These are phyloP conservation scores for Channa striata DNA, from an alignment of 2,797 vertebrate genomes.

Conservation along the genomic window DNA sequence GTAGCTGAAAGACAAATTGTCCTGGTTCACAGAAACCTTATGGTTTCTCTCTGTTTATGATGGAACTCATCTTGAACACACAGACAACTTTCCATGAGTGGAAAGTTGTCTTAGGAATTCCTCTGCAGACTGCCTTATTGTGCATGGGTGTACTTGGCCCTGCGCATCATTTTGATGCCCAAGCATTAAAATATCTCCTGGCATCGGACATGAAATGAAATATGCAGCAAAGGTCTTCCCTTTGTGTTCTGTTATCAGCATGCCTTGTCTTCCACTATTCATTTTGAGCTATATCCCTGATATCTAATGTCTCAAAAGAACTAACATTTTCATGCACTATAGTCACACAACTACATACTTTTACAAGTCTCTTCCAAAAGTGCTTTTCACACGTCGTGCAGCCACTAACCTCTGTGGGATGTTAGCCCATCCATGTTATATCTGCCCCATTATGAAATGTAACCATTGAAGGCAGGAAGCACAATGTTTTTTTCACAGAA, in stretches of 20 bases:
- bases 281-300: neutral
- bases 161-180: neutral
- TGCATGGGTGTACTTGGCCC: neutral
- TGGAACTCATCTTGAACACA: neutral
- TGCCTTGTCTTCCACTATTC: neutral
- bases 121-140: neutral
- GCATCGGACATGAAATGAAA: no score
- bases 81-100: neutral
- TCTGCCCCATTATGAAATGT: constrained; percentile 15
- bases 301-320: no score
- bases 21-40: neutral
- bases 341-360: neutral
- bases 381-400: constrained; percentile 7
- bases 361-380: neutral
- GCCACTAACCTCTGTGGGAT: constrained; percentile 22
- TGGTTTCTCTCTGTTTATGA: neutral
- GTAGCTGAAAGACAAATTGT: neutral
- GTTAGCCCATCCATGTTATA: neutral
- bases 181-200: neutral
- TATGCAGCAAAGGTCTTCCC: neutral
- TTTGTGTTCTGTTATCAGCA: neutral
- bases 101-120: neutral
- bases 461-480: constrained; percentile 22
- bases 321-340: neutral
- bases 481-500: constrained; percentile 46